Conservation (phyloP, 2,888 invertebrate genomes). For the Odontocolon sp. region DNA sequence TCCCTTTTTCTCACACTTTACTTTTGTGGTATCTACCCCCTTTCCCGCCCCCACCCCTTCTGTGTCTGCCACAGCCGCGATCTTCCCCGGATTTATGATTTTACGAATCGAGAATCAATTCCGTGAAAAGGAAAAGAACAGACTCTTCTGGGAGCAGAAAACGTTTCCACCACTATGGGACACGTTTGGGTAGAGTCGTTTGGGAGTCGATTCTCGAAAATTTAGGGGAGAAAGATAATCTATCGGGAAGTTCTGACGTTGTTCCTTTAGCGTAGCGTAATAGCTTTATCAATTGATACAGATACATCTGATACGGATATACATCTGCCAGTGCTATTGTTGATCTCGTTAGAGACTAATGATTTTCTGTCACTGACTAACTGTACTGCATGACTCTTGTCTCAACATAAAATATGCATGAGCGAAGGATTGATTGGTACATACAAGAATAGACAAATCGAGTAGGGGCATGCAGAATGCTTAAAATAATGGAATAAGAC, state of each 20-base stretch:
- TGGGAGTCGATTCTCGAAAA: constrained; percentile 10
- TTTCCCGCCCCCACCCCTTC: too few species aligned
- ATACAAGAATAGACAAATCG: too few species aligned
- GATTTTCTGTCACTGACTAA: too few species aligned
- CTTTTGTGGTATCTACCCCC: constrained; percentile 19
- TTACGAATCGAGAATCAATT: constrained; percentile 55
- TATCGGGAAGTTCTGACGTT: constrained; percentile 1
- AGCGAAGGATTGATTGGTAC: too few species aligned
- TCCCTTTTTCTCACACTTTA: constrained; percentile 10
- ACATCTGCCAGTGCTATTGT: neutral
- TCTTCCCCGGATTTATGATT: constrained; percentile 53
- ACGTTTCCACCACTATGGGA: constrained; percentile 1
- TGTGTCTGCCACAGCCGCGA: constrained; percentile 32
- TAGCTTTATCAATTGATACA: neutral
- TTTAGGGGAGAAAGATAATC: constrained; percentile 9
- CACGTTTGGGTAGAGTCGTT: neutral
- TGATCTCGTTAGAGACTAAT: too few species aligned
- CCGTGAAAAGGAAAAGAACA: constrained; percentile 19
- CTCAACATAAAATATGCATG: too few species aligned
- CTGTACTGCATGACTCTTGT: too few species aligned
- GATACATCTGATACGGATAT: neutral
- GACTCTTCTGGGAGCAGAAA: constrained; percentile 1
- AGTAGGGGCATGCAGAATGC: too few species aligned
- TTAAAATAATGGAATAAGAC: too few species aligned
- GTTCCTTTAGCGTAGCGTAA: neutral